Evolutionary conservation across 64 coral and sea anemone genomes (phyloP).

Genomic region (Montipora cactus): DNA sequence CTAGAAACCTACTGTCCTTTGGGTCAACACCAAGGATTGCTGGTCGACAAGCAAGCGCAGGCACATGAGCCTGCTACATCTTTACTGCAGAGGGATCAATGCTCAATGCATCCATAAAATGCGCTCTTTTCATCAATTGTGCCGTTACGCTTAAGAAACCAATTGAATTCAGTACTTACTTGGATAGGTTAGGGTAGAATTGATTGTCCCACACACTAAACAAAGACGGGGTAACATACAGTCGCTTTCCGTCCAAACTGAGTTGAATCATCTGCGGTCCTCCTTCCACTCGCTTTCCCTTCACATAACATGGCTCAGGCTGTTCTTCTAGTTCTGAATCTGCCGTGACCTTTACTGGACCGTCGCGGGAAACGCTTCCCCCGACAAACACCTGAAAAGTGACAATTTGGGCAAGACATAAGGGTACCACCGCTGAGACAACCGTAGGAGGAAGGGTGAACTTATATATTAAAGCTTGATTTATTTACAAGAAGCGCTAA

Average conservation of each 20-base stretch:
- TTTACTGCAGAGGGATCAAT: too few species aligned
- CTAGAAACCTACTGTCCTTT: too few species aligned
- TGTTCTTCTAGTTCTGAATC: slow-evolving; percentile 81
- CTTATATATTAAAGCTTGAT: too few species aligned
- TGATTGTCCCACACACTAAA: slow-evolving; percentile 98
- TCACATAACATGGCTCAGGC: slow-evolving; percentile 80
- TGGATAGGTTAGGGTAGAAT: slow-evolving; percentile 88
- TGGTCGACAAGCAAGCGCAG: too few species aligned
- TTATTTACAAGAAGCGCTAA: too few species aligned
- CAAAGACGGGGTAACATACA: slow-evolving; percentile 94
- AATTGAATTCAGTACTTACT: slow-evolving; percentile 41
- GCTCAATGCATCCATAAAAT: too few species aligned
- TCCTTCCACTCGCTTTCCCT: slow-evolving; percentile 95
- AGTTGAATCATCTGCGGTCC: slow-evolving; percentile 97
- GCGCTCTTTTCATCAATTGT: too few species aligned
- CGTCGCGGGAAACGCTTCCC: slow-evolving; percentile 82
- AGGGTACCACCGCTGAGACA: too few species aligned
- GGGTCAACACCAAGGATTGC: too few species aligned
- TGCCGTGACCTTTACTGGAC: slow-evolving; percentile 77
- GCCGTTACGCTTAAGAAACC: too few species aligned
- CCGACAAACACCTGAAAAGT: slow-evolving; percentile 81
- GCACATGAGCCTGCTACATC: too few species aligned
- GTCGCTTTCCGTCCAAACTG: slow-evolving; percentile 94
- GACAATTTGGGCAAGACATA: not conserved
- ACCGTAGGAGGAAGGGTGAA: too few species aligned